Conservation (phyloP, 2,113 vertebrate species). For the Eurystomus gularis region DNA sequence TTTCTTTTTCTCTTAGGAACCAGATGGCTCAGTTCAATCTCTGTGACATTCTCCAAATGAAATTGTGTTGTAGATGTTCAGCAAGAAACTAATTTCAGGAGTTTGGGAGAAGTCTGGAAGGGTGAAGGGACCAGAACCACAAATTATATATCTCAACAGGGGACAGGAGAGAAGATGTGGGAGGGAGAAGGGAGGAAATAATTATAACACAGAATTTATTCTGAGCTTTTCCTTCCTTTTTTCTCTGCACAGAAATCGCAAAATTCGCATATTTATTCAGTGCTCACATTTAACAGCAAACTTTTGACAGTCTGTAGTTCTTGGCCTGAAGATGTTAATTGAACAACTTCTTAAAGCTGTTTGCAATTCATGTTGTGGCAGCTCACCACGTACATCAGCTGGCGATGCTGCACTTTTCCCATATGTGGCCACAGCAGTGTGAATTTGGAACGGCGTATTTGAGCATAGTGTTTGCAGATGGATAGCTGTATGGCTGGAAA, state of each 20-base stretch:
- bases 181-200: background rate
- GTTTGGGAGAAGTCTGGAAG: background rate
- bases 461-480: background rate
- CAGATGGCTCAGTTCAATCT: slow-evolving; percentile 51
- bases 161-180: background rate
- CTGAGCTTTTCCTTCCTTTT: background rate
- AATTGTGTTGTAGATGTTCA: background rate
- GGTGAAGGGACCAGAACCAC: background rate
- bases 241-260: background rate
- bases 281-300: background rate
- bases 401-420: background rate
- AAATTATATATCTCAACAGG: background rate
- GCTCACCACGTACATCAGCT: background rate
- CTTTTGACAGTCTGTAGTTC: background rate
- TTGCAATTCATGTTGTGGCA: background rate
- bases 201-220: background rate
- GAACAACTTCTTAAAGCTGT: slow-evolving; percentile 19
- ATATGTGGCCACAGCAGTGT: background rate
- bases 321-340: background rate
- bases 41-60: background rate
- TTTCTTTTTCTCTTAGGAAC: slow-evolving; percentile 2
- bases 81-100: background rate
- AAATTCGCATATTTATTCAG: background rate
- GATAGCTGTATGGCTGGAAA: background rate
- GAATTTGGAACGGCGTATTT: background rate